Conservation (phyloP, 2,888 invertebrate genomes). For the Melangyna quadrimaculata region DNA sequence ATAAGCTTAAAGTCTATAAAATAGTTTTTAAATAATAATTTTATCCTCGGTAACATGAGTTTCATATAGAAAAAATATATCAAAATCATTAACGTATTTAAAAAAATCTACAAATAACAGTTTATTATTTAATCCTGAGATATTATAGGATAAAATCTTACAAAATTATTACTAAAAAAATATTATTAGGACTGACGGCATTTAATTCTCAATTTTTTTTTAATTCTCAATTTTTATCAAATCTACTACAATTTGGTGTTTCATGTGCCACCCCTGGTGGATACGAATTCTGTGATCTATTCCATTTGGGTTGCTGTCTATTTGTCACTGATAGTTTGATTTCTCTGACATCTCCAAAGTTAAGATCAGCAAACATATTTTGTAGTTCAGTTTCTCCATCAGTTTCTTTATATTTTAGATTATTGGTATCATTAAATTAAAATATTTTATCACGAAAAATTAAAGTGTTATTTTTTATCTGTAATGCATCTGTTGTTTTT, state of each 20-base stretch:
- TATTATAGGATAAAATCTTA: too few relatives aligned
- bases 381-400: not conserved
- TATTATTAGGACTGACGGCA: not conserved
- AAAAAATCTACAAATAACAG: too few relatives aligned
- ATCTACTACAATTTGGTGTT: not conserved
- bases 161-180: not conserved
- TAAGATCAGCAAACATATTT: not conserved
- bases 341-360: constrained; percentile 5
- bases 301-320: not conserved
- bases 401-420: too few relatives aligned
- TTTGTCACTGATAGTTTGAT: constrained; percentile 1
- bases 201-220: not conserved
- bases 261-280: not conserved
- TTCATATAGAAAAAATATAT: too few relatives aligned
- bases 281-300: not conserved
- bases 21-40: not conserved
- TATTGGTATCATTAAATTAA: too few relatives aligned
- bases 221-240: too few relatives aligned
- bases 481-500: not conserved
- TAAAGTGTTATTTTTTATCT: not conserved
- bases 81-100: too few relatives aligned
- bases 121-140: too few relatives aligned
- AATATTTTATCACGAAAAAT: not conserved
- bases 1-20: not conserved
- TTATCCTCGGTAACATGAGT: not conserved